Conservation (phyloP, 1,140 invertebrate genomes). For the Aphelinus atriplicis region DNA sequence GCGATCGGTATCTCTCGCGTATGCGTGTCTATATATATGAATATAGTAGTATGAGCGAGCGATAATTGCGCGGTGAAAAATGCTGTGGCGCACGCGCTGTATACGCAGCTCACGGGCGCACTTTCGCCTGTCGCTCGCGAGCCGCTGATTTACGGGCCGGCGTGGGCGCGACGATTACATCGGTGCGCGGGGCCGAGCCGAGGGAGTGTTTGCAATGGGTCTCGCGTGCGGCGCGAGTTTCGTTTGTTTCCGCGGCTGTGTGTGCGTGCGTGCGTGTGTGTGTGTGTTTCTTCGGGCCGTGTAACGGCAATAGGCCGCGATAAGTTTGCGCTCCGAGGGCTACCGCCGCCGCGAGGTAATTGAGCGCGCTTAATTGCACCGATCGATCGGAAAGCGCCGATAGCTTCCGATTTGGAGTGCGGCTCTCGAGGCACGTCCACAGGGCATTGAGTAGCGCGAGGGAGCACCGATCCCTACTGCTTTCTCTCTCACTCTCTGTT, state of each 20-base stretch:
- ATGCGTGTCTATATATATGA: constrained; percentile 13
- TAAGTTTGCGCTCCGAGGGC: too few species aligned
- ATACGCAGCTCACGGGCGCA: constrained; percentile 38
- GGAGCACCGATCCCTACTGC: too few species aligned
- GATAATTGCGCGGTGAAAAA: constrained; percentile 37
- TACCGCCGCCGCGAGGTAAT: neutral
- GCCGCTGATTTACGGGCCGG: constrained; percentile 43
- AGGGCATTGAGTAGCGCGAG: too few species aligned
- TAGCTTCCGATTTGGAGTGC: constrained; percentile 5
- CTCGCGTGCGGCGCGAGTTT: neutral
- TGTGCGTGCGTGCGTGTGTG: neutral
- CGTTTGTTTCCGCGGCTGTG: neutral
- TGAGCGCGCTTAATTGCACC: constrained; percentile 13
- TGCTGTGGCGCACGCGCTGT: constrained; percentile 19
- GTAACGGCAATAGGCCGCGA: too few species aligned
- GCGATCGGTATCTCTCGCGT: constrained; percentile 20
- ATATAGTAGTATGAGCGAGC: neutral
- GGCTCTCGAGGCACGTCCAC: too few species aligned
- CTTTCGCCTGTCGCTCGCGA: constrained; percentile 35
- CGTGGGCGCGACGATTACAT: constrained; percentile 47
- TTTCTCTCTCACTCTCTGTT: neutral
- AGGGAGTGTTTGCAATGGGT: constrained; percentile 41
- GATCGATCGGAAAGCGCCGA: neutral
- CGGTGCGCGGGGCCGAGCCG: constrained; percentile 5
- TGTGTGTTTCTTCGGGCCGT: too few species aligned